A percentile compares a stretch with the other conserved stretches of the same genome.
These are phyloP conservation scores for Dendroctonus ponderosae DNA, from an alignment of 1,140 invertebrate genomes.

Conservation along the genomic window DNA sequence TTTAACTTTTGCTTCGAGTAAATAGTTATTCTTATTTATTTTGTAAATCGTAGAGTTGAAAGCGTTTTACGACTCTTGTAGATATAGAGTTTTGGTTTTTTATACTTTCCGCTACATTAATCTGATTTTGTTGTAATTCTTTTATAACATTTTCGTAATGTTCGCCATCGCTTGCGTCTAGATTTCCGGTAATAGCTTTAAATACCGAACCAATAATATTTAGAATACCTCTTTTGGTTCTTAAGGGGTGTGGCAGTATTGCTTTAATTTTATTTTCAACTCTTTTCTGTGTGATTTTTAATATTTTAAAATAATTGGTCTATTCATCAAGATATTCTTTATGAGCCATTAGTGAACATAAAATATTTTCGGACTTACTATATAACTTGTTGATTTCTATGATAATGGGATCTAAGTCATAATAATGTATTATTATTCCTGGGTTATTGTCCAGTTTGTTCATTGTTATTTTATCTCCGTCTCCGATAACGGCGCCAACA, in stretches of 20 bases:
- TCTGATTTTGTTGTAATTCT: slow-evolving; percentile 10
- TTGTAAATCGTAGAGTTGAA: slow-evolving; percentile 6
- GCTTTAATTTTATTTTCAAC: slow-evolving; percentile 35
- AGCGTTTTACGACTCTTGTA: not conserved
- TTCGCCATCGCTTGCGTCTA: slow-evolving; percentile 41
- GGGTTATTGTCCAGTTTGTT: not conserved
- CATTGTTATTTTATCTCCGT: too few relatives aligned
- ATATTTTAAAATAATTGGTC: too few relatives aligned
- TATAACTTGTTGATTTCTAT: too few relatives aligned
- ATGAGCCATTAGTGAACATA: too few relatives aligned
- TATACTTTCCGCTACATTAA: slow-evolving; percentile 10
- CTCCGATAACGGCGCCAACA: not conserved
- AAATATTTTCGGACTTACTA: too few relatives aligned
- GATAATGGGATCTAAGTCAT: too few relatives aligned
- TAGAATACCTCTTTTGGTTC: slow-evolving; percentile 41
- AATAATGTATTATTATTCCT: slow-evolving; percentile 4
- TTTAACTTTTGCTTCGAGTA: too few relatives aligned
- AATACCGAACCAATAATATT: slow-evolving; percentile 41
- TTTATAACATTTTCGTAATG: slow-evolving; percentile 38
- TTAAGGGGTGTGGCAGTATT: slow-evolving; percentile 36
- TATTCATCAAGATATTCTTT: too few relatives aligned
- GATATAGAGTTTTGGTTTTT: slow-evolving; percentile 13
- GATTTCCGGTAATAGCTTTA: slow-evolving; percentile 41
- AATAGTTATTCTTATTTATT: too few relatives aligned
- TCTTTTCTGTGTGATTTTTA: too few relatives aligned